These are phyloP conservation scores for Drosophila rellima DNA, from an alignment of 2,888 invertebrate genomes.

Conservation along the genomic window DNA sequence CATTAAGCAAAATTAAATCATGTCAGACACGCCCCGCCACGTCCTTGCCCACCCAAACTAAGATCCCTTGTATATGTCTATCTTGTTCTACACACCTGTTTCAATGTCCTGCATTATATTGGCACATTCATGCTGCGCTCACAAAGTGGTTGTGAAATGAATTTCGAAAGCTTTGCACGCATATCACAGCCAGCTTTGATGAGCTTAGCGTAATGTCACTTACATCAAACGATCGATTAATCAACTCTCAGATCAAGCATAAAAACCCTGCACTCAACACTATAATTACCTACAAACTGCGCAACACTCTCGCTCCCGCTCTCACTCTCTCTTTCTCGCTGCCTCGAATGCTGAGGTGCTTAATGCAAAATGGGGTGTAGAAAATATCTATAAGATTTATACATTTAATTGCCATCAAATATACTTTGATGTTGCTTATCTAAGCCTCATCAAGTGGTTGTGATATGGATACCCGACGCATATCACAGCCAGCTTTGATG, in stretches of 20 bases:
- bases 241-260: slow-evolving; percentile 47
- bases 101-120: slow-evolving; percentile 41
- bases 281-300: slow-evolving; percentile 11
- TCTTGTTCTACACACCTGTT: slow-evolving; percentile 14
- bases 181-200: slow-evolving; percentile 99
- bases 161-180: slow-evolving; percentile 85
- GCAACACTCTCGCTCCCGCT: neutral
- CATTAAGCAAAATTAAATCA: slow-evolving; percentile 49
- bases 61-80: neutral
- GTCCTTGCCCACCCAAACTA: neutral
- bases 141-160: slow-evolving; percentile 95
- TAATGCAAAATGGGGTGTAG: slow-evolving; percentile 1
- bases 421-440: slow-evolving; percentile 85
- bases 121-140: slow-evolving; percentile 86
- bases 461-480: slow-evolving; percentile 90
- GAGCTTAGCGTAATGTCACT: slow-evolving; percentile 88
- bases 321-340: neutral
- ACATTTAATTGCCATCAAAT: slow-evolving; percentile 42
- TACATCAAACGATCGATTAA: slow-evolving; percentile 58
- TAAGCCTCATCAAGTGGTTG: slow-evolving; percentile 93
- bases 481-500: slow-evolving; percentile 99
- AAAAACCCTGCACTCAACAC: slow-evolving; percentile 17
- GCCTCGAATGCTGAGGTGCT: neutral
- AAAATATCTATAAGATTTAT: slow-evolving; percentile 1
- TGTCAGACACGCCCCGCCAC: neutral